phyloP scores from a whole-genome alignment of 2,888 invertebrate genomes.

The Eremobia ochroleuca region DNA sequence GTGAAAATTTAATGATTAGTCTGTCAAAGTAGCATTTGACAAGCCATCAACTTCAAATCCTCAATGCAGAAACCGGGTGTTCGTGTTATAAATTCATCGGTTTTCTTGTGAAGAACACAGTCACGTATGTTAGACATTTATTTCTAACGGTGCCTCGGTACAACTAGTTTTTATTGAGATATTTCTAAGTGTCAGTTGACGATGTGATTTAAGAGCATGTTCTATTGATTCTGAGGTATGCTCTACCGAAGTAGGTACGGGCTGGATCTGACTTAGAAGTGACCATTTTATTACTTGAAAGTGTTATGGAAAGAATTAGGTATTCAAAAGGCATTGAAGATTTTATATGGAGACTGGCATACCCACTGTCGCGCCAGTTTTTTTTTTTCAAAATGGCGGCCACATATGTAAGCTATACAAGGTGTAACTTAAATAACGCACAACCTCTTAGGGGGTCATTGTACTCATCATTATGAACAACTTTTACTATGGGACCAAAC shows the following conservation, averaged over 20 bases:
- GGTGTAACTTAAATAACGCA: too few species aligned
- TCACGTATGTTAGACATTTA: constrained; percentile 60
- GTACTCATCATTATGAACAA: too few species aligned
- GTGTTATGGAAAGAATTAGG: not conserved
- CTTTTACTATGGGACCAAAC: too few species aligned
- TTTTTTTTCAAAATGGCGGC: too few species aligned
- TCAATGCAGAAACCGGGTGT: not conserved
- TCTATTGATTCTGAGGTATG: constrained; percentile 55
- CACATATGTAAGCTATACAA: too few species aligned
- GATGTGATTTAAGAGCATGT: constrained; percentile 62
- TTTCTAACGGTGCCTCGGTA: constrained; percentile 75
- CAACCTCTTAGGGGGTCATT: too few species aligned
- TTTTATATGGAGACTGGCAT: too few species aligned
- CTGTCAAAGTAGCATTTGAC: not conserved
- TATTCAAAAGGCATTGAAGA: too few species aligned
- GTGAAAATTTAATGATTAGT: too few species aligned
- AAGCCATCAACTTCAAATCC: not conserved
- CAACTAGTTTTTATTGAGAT: constrained; percentile 80
- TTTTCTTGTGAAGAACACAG: constrained; percentile 40
- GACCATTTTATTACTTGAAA: not conserved
- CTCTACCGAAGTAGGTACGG: constrained; percentile 2
- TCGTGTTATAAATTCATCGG: constrained; percentile 25
- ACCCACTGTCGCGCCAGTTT: too few species aligned
- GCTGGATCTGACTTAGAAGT: constrained; percentile 25
- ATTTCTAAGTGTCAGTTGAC: constrained; percentile 70